Evolutionary conservation across 2,113 vertebrate genomes (phyloP).

Genomic region (Heterocephalus glaber): DNA sequence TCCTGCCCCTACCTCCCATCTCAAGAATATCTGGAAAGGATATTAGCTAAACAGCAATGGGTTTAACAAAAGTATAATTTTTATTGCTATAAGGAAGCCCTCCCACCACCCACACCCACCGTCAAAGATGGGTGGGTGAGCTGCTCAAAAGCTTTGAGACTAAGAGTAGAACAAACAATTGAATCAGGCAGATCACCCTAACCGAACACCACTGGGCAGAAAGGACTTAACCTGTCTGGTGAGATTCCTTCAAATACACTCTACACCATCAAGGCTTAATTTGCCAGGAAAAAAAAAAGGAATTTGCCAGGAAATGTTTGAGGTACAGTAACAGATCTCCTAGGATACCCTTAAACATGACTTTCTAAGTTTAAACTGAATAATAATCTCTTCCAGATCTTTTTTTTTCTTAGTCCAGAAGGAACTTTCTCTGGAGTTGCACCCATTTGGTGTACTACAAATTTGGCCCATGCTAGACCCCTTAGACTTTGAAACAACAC

Average conservation of each 20-base stretch:
- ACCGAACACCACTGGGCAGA: constrained; percentile 46
- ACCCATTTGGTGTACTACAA: constrained; percentile 30
- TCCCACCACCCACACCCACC: neutral
- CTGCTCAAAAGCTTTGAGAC: neutral
- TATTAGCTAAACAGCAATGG: constrained; percentile 48
- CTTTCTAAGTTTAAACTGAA: constrained; percentile 53
- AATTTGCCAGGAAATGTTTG: constrained; percentile 54
- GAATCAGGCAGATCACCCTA: constrained; percentile 25
- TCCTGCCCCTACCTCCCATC: neutral
- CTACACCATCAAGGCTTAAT: constrained; percentile 49
- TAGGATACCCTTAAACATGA: constrained; percentile 42
- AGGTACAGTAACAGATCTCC: constrained; percentile 50
- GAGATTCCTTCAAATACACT: constrained; percentile 61
- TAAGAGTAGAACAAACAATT: neutral
- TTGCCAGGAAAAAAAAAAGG: constrained; percentile 27
- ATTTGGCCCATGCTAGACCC: constrained; percentile 39
- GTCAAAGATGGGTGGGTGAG: constrained; percentile 21
- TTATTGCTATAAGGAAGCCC: constrained; percentile 29
- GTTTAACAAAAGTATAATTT: constrained; percentile 48
- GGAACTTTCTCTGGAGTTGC: constrained; percentile 40
- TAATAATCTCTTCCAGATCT: constrained; percentile 60
- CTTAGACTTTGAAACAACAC: constrained; percentile 31
- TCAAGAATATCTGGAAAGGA: constrained; percentile 47
- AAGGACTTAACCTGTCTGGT: constrained; percentile 52
- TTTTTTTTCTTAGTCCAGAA: constrained; percentile 54